These are phyloP conservation scores for Adineta ricciae DNA, from an alignment of 2,888 invertebrate species.

Conservation along the genomic window DNA sequence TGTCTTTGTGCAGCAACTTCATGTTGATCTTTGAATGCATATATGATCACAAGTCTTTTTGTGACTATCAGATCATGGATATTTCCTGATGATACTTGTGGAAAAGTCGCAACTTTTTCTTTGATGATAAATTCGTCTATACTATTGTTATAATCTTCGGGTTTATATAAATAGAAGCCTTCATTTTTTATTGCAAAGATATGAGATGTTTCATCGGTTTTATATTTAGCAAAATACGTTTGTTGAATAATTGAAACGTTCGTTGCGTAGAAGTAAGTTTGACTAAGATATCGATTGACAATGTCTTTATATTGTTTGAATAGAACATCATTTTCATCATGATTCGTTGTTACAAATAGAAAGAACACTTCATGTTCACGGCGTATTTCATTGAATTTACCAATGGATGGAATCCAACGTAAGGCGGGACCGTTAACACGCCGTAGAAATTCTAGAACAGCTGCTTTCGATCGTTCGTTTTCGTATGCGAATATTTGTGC, in stretches of 20 bases:
- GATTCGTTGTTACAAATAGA: background rate
- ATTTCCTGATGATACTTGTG: background rate
- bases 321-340: background rate
- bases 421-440: slow-evolving; percentile 13
- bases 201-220: background rate
- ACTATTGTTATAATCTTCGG: background rate
- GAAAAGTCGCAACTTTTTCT: background rate
- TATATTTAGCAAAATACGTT: background rate
- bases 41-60: background rate
- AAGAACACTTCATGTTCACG: background rate
- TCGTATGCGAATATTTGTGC: slow-evolving; percentile 24
- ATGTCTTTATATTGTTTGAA: background rate
- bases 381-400: background rate
- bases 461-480: slow-evolving; percentile 29
- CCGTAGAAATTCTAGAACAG: slow-evolving; percentile 29
- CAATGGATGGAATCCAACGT: background rate
- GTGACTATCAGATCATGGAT: slow-evolving; percentile 8
- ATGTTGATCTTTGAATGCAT: background rate
- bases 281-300: background rate
- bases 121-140: background rate
- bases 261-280: slow-evolving; percentile 18
- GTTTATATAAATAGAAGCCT: background rate
- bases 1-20: background rate
- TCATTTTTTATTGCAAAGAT: background rate
- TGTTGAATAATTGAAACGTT: background rate